Evolutionary conservation across 2,888 invertebrate species (phyloP).

Genomic region (Calameuta pallipes): DNA sequence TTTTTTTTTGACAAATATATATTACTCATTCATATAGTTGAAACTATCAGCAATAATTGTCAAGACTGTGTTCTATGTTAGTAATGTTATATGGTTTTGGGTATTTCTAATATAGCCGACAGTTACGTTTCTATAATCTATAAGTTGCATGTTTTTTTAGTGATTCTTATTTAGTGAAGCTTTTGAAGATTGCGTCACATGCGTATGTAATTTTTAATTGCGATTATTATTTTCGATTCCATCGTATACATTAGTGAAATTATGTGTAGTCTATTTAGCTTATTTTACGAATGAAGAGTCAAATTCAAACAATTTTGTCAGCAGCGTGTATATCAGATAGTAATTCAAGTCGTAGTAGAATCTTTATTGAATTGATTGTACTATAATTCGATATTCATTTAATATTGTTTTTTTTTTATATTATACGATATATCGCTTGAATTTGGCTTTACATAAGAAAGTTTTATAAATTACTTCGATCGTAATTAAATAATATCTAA

Average conservation of each 20-base stretch:
- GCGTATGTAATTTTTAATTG: neutral
- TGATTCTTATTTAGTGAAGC: neutral
- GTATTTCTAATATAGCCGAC: neutral
- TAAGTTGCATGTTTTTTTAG: neutral
- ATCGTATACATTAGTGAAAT: neutral
- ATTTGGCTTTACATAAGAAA: neutral
- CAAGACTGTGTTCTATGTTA: slow-evolving; percentile 30
- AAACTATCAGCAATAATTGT: slow-evolving; percentile 13
- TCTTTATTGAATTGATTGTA: neutral
- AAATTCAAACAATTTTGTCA: neutral
- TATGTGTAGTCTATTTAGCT: neutral
- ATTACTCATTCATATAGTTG: neutral
- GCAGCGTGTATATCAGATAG: neutral
- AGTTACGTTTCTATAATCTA: neutral
- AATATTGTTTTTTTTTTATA: neutral
- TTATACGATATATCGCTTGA: neutral
- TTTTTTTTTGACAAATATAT: neutral
- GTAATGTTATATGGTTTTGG: slow-evolving; percentile 1
- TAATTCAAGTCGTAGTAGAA: neutral
- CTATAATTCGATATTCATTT: neutral
- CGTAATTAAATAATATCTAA: neutral
- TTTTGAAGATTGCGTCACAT: neutral
- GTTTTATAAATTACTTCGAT: neutral
- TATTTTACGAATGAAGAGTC: neutral
- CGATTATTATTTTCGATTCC: neutral